Evolutionary conservation across 1,140 invertebrate species (phyloP).

Genomic region (Plectus sambesii): DNA sequence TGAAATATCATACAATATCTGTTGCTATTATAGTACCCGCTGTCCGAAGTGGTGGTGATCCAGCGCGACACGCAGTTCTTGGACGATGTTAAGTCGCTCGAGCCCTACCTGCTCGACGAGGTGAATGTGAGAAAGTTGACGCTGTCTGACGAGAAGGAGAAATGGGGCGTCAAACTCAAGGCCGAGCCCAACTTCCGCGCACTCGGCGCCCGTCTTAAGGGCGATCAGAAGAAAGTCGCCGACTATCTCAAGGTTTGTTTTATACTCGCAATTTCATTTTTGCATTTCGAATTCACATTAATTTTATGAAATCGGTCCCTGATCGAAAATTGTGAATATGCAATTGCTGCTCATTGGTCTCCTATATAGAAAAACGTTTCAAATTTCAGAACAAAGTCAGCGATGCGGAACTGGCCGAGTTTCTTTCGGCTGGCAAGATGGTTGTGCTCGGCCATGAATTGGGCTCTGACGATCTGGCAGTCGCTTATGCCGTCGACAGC

Average conservation of each 20-base stretch:
- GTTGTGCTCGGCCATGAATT: constrained; percentile 64
- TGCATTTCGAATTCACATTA: too few species aligned
- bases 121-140: constrained; percentile 81
- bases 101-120: constrained; percentile 71
- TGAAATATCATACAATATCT: constrained; percentile 3
- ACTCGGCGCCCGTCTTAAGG: constrained; percentile 73
- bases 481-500: constrained; percentile 69
- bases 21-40: constrained; percentile 63
- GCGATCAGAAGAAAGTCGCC: constrained; percentile 74
- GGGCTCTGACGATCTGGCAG: constrained; percentile 64
- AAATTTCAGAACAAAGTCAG: constrained; percentile 53
- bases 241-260: constrained; percentile 61
- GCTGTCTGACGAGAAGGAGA: constrained; percentile 75
- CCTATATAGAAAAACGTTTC: constrained; percentile 13
- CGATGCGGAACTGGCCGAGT: constrained; percentile 66
- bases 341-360: constrained; percentile 23
- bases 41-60: constrained; percentile 87
- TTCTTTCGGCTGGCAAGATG: constrained; percentile 61
- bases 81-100: constrained; percentile 65
- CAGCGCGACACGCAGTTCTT: constrained; percentile 68
- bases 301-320: too few species aligned
- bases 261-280: constrained; percentile 8
- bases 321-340: too few species aligned
- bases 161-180: constrained; percentile 78
- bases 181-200: constrained; percentile 83